phyloP scores from a whole-genome alignment of 2,797 vertebrate genomes.

The Premnoplex brunnescens region DNA sequence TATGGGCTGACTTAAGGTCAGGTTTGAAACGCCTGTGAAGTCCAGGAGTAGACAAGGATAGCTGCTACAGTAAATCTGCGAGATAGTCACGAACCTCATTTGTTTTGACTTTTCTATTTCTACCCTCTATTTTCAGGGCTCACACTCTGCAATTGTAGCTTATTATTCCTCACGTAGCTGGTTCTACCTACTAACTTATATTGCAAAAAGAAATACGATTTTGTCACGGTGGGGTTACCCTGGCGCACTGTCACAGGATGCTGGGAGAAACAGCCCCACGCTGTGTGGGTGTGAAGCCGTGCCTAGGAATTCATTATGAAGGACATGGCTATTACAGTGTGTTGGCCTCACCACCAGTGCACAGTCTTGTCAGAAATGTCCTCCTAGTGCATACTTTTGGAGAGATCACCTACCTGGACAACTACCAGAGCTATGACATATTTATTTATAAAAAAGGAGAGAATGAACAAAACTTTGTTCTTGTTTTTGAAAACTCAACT shows the following conservation, averaged over 20 bases:
- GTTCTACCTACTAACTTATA: not conserved
- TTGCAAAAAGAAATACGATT: not conserved
- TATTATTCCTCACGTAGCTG: not conserved
- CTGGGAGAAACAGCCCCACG: not conserved
- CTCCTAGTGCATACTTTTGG: not conserved
- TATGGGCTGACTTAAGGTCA: not conserved
- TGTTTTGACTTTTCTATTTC: not conserved
- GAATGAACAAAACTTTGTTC: not conserved
- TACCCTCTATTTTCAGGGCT: not conserved
- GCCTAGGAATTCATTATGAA: not conserved
- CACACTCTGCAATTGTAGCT: not conserved
- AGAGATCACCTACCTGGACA: not conserved
- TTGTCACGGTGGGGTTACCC: not conserved
- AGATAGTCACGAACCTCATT: not conserved
- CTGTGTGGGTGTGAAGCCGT: rapidly evolving
- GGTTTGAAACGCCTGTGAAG: not conserved
- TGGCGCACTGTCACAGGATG: not conserved
- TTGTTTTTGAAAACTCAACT: not conserved
- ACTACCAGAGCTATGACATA: not conserved
- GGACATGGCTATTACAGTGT: rapidly evolving
- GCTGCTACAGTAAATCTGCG: not conserved
- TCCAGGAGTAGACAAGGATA: not conserved
- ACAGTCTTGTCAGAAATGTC: not conserved
- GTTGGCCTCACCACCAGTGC: not conserved
- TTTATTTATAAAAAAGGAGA: not conserved